A percentile compares a stretch with the other conserved stretches of the same genome.
Conservation (phyloP, 2,113 vertebrate species). For the Leuciscus idus region DNA sequence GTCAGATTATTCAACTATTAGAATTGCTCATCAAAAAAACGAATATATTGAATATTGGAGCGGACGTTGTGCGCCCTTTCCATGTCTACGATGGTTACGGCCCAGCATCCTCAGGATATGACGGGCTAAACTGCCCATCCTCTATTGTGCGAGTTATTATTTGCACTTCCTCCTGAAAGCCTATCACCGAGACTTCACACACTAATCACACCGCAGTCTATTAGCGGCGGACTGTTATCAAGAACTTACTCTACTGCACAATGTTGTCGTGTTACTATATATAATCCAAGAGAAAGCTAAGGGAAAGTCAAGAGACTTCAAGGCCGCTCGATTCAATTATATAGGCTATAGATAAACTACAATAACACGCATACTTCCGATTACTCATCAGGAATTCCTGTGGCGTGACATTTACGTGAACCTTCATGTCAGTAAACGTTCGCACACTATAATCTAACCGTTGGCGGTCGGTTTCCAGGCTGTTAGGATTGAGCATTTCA, state of each 20-base stretch:
- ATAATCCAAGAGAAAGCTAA: conserved; percentile 37
- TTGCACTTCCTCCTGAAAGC: conserved; percentile 17
- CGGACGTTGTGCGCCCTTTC: neutral
- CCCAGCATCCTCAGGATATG: conserved; percentile 20
- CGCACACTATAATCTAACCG: conserved; percentile 14
- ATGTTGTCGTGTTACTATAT: conserved; percentile 69
- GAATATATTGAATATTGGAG: neutral
- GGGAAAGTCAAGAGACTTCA: conserved; percentile 53
- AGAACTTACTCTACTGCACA: conserved; percentile 62
- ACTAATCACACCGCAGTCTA: conserved; percentile 41
- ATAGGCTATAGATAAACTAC: neutral
- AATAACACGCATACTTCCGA: conserved; percentile 9
- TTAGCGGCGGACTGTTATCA: conserved; percentile 54
- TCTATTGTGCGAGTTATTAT: conserved; percentile 3
- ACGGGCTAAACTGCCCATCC: conserved; percentile 6
- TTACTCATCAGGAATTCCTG: conserved; percentile 31
- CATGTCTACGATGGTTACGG: neutral
- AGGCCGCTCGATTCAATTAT: conserved; percentile 51
- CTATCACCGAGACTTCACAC: conserved; percentile 1
- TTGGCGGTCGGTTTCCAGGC: neutral
- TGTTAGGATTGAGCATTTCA: conserved; percentile 1
- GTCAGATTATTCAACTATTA: neutral
- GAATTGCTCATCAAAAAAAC: neutral
- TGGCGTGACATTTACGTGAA: conserved; percentile 19
- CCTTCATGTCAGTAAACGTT: conserved; percentile 15